Percentiles rank a stretch among this genome's conserved stretches.
Conservation (phyloP, 1,140 invertebrate species). For the Bombus confusus region DNA sequence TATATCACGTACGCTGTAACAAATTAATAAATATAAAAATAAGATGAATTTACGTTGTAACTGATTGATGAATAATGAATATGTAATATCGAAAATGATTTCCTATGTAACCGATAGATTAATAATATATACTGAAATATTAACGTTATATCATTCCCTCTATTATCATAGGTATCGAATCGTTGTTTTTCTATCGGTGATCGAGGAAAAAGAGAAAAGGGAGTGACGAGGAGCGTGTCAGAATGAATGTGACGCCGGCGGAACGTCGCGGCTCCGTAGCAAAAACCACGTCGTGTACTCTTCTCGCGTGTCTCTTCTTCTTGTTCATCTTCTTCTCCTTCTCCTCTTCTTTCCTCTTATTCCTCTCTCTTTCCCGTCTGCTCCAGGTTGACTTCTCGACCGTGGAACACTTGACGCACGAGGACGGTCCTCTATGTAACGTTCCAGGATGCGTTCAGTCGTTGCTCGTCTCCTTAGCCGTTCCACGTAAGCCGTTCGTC, state of each 20-base stretch:
- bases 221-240: slow-evolving; percentile 68
- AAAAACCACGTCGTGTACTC: slow-evolving; percentile 71
- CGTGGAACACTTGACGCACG: slow-evolving; percentile 66
- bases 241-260: slow-evolving; percentile 75
- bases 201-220: neutral
- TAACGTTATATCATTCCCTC: neutral
- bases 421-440: slow-evolving; percentile 56
- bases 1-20: too few relatives aligned
- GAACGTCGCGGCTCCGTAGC: slow-evolving; percentile 70
- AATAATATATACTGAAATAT: too few relatives aligned
- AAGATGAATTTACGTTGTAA: too few relatives aligned
- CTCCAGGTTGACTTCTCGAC: slow-evolving; percentile 48
- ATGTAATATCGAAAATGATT: too few relatives aligned
- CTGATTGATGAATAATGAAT: too few relatives aligned
- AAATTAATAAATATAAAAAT: too few relatives aligned
- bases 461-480: slow-evolving; percentile 53
- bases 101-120: too few relatives aligned
- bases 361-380: slow-evolving; percentile 37
- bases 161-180: neutral
- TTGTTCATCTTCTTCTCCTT: slow-evolving; percentile 45
- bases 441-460: slow-evolving; percentile 56
- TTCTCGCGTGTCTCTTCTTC: slow-evolving; percentile 72
- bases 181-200: slow-evolving; percentile 34
- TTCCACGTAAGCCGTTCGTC: slow-evolving; percentile 49
- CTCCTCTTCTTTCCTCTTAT: slow-evolving; percentile 35